A percentile compares a stretch with the other conserved stretches of the same genome.
Conservation (phyloP, 1,140 invertebrate genomes). For the Aphelinus atriplicis region DNA sequence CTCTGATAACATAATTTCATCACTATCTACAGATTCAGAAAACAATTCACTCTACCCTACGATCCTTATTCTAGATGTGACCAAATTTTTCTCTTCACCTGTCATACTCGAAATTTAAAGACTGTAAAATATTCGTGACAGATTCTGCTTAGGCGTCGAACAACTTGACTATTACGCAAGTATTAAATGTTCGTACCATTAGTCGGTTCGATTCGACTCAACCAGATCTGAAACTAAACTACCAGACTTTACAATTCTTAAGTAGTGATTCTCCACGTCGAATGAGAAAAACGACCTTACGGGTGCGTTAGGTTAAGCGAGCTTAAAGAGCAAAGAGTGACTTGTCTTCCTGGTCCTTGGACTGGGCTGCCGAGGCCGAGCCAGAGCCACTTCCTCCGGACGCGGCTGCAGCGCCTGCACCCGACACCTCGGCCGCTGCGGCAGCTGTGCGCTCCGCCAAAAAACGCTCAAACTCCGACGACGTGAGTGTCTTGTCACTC, state of each 20-base stretch:
- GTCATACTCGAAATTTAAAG: too few species aligned
- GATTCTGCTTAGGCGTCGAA: too few species aligned
- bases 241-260: conserved; percentile 16
- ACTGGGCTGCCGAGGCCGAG: conserved; percentile 50
- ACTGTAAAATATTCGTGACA: too few species aligned
- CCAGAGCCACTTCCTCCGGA: conserved; percentile 48
- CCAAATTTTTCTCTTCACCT: too few species aligned
- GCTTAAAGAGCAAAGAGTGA: conserved; percentile 64
- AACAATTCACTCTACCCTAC: too few species aligned
- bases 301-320: neutral
- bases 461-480: conserved; percentile 93
- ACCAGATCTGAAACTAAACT: neutral
- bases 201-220: too few species aligned
- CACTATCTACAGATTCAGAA: too few species aligned
- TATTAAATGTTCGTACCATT: too few species aligned
- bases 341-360: conserved; percentile 64
- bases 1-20: too few species aligned
- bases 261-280: neutral
- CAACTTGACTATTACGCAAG: too few species aligned
- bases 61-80: too few species aligned
- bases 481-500: conserved; percentile 74
- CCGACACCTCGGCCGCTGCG: conserved; percentile 68
- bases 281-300: too few species aligned
- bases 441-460: conserved; percentile 88
- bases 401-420: conserved; percentile 64